Percentiles rank a stretch among this genome's conserved stretches.
Evolutionary conservation across 35 echinoderm and acorn worm genomes (phyloP).

Genomic region (Apostichopus californicus): DNA sequence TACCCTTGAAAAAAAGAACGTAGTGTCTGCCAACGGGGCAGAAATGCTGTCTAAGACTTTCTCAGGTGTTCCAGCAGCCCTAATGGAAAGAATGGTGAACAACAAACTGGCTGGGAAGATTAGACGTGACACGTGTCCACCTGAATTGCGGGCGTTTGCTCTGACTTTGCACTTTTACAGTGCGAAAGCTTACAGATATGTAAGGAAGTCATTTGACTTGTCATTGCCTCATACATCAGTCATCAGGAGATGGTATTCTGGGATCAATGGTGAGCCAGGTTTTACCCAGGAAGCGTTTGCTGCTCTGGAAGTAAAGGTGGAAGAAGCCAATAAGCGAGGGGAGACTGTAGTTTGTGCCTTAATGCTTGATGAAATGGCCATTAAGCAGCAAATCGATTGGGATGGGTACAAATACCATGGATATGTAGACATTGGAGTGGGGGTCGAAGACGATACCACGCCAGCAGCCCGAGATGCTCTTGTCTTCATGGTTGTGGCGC

Average conservation of each 20-base stretch:
- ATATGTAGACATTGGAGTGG: too few relatives aligned
- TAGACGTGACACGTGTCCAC: neutral
- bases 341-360: too few relatives aligned
- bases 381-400: too few relatives aligned
- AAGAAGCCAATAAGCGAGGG: too few relatives aligned
- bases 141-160: conserved; percentile 13
- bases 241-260: conserved; percentile 7
- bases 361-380: too few relatives aligned
- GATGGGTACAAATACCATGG: too few relatives aligned
- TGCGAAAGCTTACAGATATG: conserved; percentile 46
- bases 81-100: conserved; percentile 48
- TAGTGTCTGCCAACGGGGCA: neutral
- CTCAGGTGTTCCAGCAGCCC: conserved; percentile 19
- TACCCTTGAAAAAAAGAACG: neutral
- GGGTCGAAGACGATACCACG: too few relatives aligned
- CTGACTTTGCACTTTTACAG: conserved; percentile 37
- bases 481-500: too few relatives aligned
- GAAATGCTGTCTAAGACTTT: neutral
- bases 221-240: neutral
- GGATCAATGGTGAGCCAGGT: conserved; percentile 7
- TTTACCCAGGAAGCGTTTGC: conserved; percentile 25
- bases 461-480: too few relatives aligned
- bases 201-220: conserved; percentile 24
- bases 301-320: neutral
- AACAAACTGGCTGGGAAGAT: neutral